These are phyloP conservation scores for Mergus octosetaceus DNA, from an alignment of 2,797 vertebrate genomes.

Conservation along the genomic window DNA sequence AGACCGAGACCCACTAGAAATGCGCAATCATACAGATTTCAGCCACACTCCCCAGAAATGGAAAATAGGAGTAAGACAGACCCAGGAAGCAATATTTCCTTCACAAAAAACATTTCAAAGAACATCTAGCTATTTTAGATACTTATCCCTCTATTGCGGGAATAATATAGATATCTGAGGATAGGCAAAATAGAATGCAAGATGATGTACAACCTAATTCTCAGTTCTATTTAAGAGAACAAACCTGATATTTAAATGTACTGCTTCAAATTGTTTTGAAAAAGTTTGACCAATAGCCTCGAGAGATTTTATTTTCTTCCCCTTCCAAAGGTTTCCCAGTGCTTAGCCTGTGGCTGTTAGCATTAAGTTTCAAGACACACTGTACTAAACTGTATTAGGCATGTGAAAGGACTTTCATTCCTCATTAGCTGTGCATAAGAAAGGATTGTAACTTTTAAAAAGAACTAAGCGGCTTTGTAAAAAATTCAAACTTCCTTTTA, in stretches of 20 bases:
- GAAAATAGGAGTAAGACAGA: not conserved
- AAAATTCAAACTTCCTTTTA: slow-evolving; percentile 41
- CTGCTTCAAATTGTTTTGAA: not conserved
- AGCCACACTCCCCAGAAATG: not conserved
- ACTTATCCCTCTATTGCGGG: not conserved
- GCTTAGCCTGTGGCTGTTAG: slow-evolving; percentile 28
- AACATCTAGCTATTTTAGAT: not conserved
- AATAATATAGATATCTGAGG: not conserved
- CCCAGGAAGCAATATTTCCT: not conserved
- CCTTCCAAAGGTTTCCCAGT: not conserved
- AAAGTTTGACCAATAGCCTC: not conserved
- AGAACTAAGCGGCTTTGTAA: slow-evolving; percentile 63
- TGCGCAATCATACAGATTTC: not conserved
- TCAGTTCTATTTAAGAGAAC: not conserved
- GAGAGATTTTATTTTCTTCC: not conserved
- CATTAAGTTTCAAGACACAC: slow-evolving; percentile 51
- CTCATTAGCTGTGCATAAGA: slow-evolving; percentile 62
- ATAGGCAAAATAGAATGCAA: not conserved
- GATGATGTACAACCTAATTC: not conserved
- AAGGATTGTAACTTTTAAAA: slow-evolving; percentile 64
- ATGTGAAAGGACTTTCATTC: slow-evolving; percentile 71
- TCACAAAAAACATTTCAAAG: not conserved
- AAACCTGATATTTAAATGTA: not conserved
- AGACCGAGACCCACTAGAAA: not conserved
- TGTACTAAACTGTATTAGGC: slow-evolving; percentile 54